phyloP scores from a whole-genome alignment of 2,797 vertebrate species.

The Glossophaga mutica region DNA sequence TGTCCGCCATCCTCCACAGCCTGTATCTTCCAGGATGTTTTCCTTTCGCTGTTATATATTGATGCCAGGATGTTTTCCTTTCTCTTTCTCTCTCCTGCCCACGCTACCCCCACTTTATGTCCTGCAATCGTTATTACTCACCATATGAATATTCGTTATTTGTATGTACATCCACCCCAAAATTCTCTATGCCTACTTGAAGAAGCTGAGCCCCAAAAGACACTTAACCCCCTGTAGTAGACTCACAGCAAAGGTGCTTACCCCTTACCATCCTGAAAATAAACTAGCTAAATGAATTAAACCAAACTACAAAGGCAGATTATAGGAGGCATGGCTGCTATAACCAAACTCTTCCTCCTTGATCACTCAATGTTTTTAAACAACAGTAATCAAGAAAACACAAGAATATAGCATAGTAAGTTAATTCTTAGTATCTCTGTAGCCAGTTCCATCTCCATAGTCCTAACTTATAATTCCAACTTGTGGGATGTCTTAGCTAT shows the following conservation, averaged over 20 bases:
- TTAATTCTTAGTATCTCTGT: neutral
- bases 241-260: neutral
- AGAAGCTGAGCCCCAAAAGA: neutral
- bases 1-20: neutral
- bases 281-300: conserved; percentile 21
- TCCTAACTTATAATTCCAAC: neutral
- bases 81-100: neutral
- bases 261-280: neutral
- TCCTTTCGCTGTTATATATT: neutral
- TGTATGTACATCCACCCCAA: neutral
- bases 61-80: neutral
- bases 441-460: neutral
- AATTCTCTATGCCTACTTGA: neutral
- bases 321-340: neutral
- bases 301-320: neutral
- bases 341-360: neutral
- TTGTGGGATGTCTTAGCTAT: neutral
- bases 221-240: neutral
- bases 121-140: neutral
- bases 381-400: conserved; percentile 16
- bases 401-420: neutral
- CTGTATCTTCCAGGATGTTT: neutral
- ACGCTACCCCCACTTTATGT: neutral
- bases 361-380: neutral
- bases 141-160: neutral